A percentile compares a stretch with the other conserved stretches of the same genome.
phyloP scores from a whole-genome alignment of 2,113 vertebrate species.

The Myotis davidii region DNA sequence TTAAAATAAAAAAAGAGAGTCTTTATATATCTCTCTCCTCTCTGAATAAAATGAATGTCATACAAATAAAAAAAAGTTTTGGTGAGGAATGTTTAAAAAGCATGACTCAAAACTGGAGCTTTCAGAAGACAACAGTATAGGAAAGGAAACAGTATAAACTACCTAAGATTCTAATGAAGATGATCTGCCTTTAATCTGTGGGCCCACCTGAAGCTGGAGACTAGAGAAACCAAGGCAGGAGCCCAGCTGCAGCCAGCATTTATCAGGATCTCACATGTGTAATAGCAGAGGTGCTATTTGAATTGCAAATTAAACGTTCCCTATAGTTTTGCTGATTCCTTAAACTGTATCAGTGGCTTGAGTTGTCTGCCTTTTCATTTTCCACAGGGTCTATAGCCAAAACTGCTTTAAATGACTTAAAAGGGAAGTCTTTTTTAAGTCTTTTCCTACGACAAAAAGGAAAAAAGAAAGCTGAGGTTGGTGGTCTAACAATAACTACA shows the following conservation, averaged over 20 bases:
- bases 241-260: background rate
- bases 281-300: background rate
- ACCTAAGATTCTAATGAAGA: background rate
- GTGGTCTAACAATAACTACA: background rate
- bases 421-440: background rate
- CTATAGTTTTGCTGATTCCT: background rate
- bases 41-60: background rate
- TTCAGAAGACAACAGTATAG: background rate
- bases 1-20: background rate
- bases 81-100: background rate
- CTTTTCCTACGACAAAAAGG: background rate
- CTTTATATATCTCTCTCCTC: background rate
- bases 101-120: background rate
- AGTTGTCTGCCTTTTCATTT: constrained; percentile 65
- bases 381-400: constrained; percentile 43
- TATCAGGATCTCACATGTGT: background rate
- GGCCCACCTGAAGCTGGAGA: background rate
- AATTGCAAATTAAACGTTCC: constrained; percentile 57
- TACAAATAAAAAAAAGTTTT: background rate
- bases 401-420: background rate
- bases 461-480: background rate
- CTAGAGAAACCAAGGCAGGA: background rate
- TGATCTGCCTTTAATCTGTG: background rate
- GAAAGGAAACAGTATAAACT: background rate
- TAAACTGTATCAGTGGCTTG: constrained; percentile 44